Conservation (phyloP, 1,140 invertebrate genomes). For the Archivesica marissinica region DNA sequence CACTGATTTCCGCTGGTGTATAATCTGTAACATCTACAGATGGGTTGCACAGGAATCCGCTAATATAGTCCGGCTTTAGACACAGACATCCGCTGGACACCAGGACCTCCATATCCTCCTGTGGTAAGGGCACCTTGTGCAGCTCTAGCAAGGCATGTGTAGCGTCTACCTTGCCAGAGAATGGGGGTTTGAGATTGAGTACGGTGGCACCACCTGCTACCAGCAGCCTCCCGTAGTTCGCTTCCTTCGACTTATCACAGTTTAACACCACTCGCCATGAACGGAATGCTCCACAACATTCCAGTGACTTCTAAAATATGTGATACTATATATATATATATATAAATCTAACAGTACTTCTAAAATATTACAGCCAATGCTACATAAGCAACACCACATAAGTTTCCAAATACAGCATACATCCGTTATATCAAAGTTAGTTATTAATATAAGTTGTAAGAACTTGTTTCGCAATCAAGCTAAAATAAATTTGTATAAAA, state of each 20-base stretch:
- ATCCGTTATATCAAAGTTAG: no score
- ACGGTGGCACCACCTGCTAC: slow-evolving; percentile 89
- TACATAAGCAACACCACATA: no score
- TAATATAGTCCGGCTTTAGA: slow-evolving; percentile 86
- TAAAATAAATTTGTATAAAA: no score
- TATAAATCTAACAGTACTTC: no score
- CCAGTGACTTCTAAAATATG: slow-evolving; percentile 43
- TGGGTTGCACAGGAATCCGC: slow-evolving; percentile 84
- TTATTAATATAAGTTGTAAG: no score
- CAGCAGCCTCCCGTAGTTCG: slow-evolving; percentile 88
- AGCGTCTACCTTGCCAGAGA: slow-evolving; percentile 79
- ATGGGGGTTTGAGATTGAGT: slow-evolving; percentile 85
- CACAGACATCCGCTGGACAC: slow-evolving; percentile 83
- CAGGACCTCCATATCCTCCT: slow-evolving; percentile 85
- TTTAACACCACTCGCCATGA: slow-evolving; percentile 89
- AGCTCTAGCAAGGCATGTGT: slow-evolving; percentile 87
- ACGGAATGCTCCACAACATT: slow-evolving; percentile 87
- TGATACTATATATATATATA: no score
- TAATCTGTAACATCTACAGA: slow-evolving; percentile 82
- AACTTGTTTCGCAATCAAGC: no score
- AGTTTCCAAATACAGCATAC: no score
- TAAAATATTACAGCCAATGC: no score
- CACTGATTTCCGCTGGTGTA: slow-evolving; percentile 70
- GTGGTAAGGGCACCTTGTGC: slow-evolving; percentile 80
- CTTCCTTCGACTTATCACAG: slow-evolving; percentile 86